These are phyloP conservation scores for Harmothoe impar DNA, from an alignment of 2,888 invertebrate genomes.

Conservation along the genomic window DNA sequence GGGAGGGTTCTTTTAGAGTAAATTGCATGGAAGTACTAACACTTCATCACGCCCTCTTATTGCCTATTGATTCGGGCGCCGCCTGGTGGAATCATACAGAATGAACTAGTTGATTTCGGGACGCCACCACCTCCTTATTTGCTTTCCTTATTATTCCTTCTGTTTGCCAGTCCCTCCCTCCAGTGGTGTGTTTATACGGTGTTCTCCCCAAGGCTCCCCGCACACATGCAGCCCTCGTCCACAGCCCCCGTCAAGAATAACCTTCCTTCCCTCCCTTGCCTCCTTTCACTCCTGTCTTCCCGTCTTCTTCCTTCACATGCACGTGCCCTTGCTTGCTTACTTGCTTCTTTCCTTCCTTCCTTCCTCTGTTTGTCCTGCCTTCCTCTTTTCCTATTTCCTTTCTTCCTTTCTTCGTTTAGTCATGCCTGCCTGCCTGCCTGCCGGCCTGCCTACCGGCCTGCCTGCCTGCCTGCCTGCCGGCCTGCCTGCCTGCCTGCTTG, in stretches of 20 bases:
- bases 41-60: background rate
- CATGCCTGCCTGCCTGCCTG: too few relatives aligned
- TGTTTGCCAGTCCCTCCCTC: background rate
- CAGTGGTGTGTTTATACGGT: too few relatives aligned
- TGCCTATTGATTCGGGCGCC: constrained; percentile 20
- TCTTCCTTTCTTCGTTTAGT: too few relatives aligned
- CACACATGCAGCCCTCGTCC: background rate
- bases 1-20: background rate
- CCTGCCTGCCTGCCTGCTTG: too few relatives aligned
- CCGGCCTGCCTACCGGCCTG: background rate
- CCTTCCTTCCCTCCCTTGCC: background rate
- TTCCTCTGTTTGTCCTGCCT: background rate
- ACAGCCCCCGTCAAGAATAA: too few relatives aligned
- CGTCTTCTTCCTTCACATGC: background rate
- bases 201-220: background rate
- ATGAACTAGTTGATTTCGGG: background rate
- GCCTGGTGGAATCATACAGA: constrained; percentile 17
- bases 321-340: background rate
- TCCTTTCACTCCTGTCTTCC: background rate
- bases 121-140: constrained; percentile 3
- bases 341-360: background rate
- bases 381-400: background rate
- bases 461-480: background rate
- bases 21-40: constrained; percentile 1
- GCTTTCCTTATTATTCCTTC: background rate